Evolutionary conservation across 2,888 invertebrate species (phyloP).

Genomic region (Melipona beecheii): DNA sequence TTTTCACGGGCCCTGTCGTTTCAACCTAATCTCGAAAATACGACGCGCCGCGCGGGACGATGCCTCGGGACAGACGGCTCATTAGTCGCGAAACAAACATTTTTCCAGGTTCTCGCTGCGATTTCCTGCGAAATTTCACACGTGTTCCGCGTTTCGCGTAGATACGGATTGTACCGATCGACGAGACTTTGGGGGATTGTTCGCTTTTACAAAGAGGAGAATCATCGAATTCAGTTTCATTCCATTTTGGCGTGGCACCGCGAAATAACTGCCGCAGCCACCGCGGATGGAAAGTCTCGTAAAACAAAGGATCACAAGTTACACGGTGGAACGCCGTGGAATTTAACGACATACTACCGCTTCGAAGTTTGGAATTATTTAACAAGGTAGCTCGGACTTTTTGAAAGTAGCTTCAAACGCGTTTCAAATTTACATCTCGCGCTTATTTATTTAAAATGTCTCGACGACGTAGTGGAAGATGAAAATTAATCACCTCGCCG

Average conservation of each 20-base stretch:
- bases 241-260: neutral
- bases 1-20: slow-evolving; percentile 15
- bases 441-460: neutral
- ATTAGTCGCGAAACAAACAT: slow-evolving; percentile 19
- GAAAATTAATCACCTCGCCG: too few species aligned
- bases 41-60: neutral
- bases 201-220: neutral
- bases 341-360: neutral
- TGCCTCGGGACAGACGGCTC: neutral
- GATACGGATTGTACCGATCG: neutral
- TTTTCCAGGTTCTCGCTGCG: neutral
- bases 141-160: neutral
- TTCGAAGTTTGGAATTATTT: neutral
- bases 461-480: neutral
- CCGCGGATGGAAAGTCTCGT: neutral
- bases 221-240: neutral
- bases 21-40: slow-evolving; percentile 13
- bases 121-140: neutral
- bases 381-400: neutral
- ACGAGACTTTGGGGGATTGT: neutral
- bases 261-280: neutral
- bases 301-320: slow-evolving; percentile 7
- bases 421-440: neutral
- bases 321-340: neutral
- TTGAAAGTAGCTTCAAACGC: neutral